Evolutionary conservation across 2,113 vertebrate species (phyloP), one percentile per base, ranked within the genome.

Genomic region (Cyphomyrus plagiostoma): DNA sequence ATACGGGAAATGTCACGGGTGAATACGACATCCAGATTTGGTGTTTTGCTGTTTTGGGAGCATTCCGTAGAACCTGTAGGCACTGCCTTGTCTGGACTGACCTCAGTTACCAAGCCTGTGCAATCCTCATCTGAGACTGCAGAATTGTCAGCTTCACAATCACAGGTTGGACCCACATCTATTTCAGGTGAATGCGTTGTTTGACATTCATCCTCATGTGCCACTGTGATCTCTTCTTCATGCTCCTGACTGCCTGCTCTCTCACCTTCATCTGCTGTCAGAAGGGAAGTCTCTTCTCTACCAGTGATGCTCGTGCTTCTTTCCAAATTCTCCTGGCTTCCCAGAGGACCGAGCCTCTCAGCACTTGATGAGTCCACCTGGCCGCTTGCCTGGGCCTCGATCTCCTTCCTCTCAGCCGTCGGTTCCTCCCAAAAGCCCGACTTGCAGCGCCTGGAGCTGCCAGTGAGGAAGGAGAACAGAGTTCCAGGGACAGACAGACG

Each of bases 341-440:
- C 77, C 21, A 39, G 45, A 21, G 17, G 50, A 13, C 21, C 45
- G 26, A 3, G 48, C 17, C 21, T 89, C 77, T 85, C 39, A 9
- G 21, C 82, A 39, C 77, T 50, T 3, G 30, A 17, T 80, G 4
- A 7, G 70, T 7, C 80, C 19, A 45, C 77, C 3, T 26, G 39
- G 56, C 52, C 62, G 11, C 1, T 45, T 2, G 19, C 39, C 4
- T 30, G 35, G 46, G 26, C 50, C 4, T 91, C 86, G 1, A 13
- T 48, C n/a, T 74, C 42, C 4, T 46, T 82, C 46, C 88, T 83
- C 66, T 23, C 77, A 2, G 1, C 86, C 15, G 23, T 52, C 50
- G 45, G 49, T 39, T 93, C 92, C 7, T 62, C 91, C 92, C 92
- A 94, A 66, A 91, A 88, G 49, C 89, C 91, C 5, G 93, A 93